A percentile compares a stretch with the other conserved stretches of the same genome.
phyloP scores from a whole-genome alignment of 2,797 vertebrate genomes.

The Thamnophis elegans region DNA sequence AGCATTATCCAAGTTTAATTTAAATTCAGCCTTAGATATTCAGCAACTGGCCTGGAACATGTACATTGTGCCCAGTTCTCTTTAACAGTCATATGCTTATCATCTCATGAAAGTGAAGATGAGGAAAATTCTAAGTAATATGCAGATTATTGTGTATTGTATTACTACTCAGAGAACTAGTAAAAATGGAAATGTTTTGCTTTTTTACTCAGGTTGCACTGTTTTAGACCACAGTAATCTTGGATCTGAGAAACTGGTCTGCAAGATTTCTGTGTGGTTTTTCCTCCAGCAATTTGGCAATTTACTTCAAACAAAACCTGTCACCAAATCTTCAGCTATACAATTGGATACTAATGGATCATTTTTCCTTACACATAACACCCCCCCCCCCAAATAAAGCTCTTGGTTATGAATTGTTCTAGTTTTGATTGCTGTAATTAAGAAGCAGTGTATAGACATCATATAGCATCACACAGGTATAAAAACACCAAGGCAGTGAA shows the following conservation, averaged over 20 bases:
- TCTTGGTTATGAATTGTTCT: background rate
- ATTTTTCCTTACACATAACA: background rate
- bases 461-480: background rate
- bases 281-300: background rate
- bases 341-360: background rate
- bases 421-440: background rate
- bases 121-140: background rate
- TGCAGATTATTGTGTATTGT: background rate
- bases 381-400: background rate
- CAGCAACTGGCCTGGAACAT: background rate
- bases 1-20: background rate
- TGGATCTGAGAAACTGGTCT: background rate
- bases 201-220: background rate
- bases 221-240: background rate
- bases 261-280: background rate
- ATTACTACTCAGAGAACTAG: background rate
- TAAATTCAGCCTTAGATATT: background rate
- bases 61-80: background rate
- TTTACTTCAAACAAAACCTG: background rate
- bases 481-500: background rate
- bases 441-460: background rate
- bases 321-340: background rate
- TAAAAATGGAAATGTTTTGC: background rate
- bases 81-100: background rate
- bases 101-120: background rate